phyloP scores from a whole-genome alignment of 2,797 vertebrate species.

The Pyrocephalus nanus region DNA sequence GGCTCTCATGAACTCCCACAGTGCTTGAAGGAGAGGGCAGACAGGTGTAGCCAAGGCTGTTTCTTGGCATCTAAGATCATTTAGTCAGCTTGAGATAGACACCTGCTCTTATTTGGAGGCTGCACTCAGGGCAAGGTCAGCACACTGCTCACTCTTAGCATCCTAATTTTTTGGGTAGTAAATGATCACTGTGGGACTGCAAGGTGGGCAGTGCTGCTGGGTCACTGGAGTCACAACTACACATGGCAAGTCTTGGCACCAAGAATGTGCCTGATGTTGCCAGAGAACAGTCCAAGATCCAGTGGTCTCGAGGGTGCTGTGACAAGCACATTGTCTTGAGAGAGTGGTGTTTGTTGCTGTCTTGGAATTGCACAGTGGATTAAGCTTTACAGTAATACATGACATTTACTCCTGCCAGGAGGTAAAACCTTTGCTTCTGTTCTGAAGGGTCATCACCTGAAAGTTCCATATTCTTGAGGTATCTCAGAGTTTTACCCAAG shows the following conservation, averaged over 20 bases:
- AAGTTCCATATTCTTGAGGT: not conserved
- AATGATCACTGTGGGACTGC: not conserved
- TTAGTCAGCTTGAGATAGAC: not conserved
- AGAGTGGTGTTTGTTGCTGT: not conserved
- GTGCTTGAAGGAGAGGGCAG: not conserved
- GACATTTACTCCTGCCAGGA: not conserved
- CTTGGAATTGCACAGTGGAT: not conserved
- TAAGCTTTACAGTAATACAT: not conserved
- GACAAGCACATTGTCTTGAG: not conserved
- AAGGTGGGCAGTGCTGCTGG: not conserved
- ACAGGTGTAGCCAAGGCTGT: not conserved
- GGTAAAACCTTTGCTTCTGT: not conserved
- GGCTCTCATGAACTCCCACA: not conserved
- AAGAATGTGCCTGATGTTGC: not conserved
- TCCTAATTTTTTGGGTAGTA: not conserved
- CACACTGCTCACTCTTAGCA: not conserved
- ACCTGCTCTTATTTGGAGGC: not conserved
- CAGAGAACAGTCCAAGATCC: not conserved
- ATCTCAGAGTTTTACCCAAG: not conserved
- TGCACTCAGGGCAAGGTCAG: not conserved
- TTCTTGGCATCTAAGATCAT: not conserved
- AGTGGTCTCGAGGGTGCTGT: not conserved
- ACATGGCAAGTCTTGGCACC: fast-evolving
- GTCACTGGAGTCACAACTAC: not conserved
- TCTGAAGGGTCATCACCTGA: not conserved